Evolutionary conservation across 2,113 vertebrate species (phyloP).

Genomic region (Fregetta grallaria): DNA sequence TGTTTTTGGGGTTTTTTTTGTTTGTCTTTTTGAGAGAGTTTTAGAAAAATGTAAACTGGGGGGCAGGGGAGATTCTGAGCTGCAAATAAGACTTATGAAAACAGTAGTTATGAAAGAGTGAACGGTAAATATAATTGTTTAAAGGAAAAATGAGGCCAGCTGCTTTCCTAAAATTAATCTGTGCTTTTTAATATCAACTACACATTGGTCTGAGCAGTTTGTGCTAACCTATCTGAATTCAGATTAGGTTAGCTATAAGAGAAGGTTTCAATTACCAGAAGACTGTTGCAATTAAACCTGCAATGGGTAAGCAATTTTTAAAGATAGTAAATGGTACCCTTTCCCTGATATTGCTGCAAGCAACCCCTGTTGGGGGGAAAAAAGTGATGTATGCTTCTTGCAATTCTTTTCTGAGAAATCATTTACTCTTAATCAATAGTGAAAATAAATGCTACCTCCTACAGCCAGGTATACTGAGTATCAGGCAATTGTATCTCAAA

Average conservation of each 20-base stretch:
- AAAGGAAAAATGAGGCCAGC: neutral
- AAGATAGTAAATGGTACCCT: neutral
- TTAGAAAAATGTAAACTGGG: neutral
- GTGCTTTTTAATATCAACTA: neutral
- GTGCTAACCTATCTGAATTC: neutral
- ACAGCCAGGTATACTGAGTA: neutral
- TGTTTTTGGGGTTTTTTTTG: too few species aligned
- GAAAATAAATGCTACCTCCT: neutral
- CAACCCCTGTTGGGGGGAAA: neutral
- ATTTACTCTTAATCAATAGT: neutral
- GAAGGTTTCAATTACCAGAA: neutral
- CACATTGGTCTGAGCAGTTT: neutral
- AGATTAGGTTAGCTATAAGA: neutral
- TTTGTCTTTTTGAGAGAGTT: neutral
- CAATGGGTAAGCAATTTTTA: neutral
- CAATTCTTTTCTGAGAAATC: neutral
- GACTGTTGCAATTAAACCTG: neutral
- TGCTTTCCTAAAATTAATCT: neutral
- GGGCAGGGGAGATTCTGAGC: neutral
- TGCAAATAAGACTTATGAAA: neutral
- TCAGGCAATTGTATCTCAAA: neutral
- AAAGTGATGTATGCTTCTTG: neutral
- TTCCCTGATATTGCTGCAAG: neutral
- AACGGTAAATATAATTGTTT: neutral
- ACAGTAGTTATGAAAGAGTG: neutral